phyloP scores from a whole-genome alignment of 2,113 vertebrate species.

The Oceanodroma tethys region DNA sequence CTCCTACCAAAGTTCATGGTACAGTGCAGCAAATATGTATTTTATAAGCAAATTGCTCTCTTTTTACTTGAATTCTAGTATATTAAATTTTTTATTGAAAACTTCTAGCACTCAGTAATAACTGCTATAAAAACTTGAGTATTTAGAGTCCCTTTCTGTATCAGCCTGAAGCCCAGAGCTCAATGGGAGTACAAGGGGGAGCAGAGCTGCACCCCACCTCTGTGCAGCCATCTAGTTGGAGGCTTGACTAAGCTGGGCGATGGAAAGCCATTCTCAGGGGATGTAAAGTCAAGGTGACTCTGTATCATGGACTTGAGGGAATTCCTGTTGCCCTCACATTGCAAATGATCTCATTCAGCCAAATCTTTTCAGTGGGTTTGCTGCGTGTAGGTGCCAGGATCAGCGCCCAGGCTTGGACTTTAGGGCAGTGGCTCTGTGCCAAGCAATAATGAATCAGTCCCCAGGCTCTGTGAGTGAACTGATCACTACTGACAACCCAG shows the following conservation, averaged over 20 bases:
- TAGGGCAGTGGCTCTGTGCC: background rate
- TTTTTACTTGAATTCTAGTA: constrained; percentile 19
- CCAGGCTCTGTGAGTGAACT: background rate
- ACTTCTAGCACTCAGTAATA: constrained; percentile 1
- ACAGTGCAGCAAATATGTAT: background rate
- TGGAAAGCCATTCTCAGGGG: background rate
- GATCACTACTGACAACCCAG: background rate
- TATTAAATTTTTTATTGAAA: constrained; percentile 27
- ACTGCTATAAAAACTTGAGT: background rate
- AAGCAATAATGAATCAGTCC: background rate
- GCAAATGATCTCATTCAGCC: background rate
- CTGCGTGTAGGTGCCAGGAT: background rate
- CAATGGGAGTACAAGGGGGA: background rate
- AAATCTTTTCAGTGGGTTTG: background rate
- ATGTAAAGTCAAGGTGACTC: background rate
- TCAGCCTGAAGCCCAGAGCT: background rate
- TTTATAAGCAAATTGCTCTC: constrained; percentile 33
- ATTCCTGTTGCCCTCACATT: background rate
- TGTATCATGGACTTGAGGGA: background rate
- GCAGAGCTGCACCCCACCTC: background rate
- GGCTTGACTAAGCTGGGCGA: background rate
- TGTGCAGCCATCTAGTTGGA: background rate
- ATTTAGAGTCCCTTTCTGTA: background rate
- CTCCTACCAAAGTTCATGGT: background rate
- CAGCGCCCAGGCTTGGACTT: background rate